Percentiles rank a stretch among this genome's conserved stretches.
Evolutionary conservation across 2,888 invertebrate species (phyloP).

Genomic region (Scotopteryx bipunctaria): DNA sequence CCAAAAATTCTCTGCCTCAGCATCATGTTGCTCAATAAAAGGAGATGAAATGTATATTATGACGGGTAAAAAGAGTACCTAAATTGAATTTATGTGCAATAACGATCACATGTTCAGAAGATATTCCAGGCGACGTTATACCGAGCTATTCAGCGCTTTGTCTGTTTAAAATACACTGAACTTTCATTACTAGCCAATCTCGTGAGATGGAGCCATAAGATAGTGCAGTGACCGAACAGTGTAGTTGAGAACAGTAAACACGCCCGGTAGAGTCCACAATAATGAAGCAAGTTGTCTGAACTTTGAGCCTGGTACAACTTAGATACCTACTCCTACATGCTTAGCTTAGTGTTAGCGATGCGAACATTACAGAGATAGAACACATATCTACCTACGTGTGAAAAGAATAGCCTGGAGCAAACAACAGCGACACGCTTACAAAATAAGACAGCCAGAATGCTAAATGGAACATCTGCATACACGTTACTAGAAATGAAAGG

Average conservation of each 20-base stretch:
- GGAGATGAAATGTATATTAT: too few species aligned
- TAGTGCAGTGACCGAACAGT: slow-evolving; percentile 25
- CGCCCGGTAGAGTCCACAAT: slow-evolving; percentile 53
- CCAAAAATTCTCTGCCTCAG: too few species aligned
- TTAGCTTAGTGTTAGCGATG: slow-evolving; percentile 4
- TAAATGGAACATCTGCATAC: too few species aligned
- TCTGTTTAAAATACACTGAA: slow-evolving; percentile 14
- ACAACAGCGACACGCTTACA: too few species aligned
- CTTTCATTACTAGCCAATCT: slow-evolving; percentile 23
- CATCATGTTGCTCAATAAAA: too few species aligned
- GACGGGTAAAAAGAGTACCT: too few species aligned
- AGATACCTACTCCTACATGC: slow-evolving; percentile 18
- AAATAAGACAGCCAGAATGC: too few species aligned
- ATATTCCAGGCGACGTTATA: not conserved
- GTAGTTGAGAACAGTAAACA: slow-evolving; percentile 42
- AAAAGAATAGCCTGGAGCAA: too few species aligned
- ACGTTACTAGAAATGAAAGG: too few species aligned
- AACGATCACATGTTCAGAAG: too few species aligned
- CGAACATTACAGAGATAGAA: slow-evolving; percentile 1
- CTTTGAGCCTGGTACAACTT: slow-evolving; percentile 18
- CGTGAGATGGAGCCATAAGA: slow-evolving; percentile 22
- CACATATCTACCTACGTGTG: too few species aligned
- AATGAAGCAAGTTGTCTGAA: slow-evolving; percentile 50
- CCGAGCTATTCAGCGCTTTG: slow-evolving; percentile 1
- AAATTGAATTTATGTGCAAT: too few species aligned